Conservation (phyloP, 1,140 invertebrate species). For the Drosophila pallidifrons region DNA sequence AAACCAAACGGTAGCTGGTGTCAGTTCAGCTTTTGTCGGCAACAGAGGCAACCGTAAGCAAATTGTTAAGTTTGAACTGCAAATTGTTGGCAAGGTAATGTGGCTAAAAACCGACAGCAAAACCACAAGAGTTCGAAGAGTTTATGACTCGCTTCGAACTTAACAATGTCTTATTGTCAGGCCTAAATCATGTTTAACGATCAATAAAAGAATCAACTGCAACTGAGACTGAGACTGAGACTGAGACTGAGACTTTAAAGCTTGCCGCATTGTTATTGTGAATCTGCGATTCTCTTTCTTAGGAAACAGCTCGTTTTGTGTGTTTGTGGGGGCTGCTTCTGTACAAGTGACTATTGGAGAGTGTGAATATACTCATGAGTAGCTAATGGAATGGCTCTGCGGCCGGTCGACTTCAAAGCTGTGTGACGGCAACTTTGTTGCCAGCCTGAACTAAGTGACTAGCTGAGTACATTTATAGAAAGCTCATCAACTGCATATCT, state of each 20-base stretch:
- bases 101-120: conserved; percentile 39
- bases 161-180: conserved; percentile 82
- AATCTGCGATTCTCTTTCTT: conserved; percentile 55
- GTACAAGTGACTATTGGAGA: conserved; percentile 36
- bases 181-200: conserved; percentile 82
- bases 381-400: conserved; percentile 65
- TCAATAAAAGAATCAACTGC: conserved; percentile 66
- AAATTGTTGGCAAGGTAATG: conserved; percentile 48
- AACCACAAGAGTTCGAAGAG: conserved; percentile 58
- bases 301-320: conserved; percentile 58
- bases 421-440: conserved; percentile 60
- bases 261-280: conserved; percentile 20
- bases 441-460: background rate
- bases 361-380: conserved; percentile 42
- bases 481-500: conserved; percentile 40
- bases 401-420: conserved; percentile 71
- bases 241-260: conserved; percentile 15
- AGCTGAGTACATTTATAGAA: conserved; percentile 19
- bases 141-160: conserved; percentile 57
- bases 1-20: conserved; percentile 71
- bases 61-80: conserved; percentile 71
- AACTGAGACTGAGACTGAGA: conserved; percentile 16
- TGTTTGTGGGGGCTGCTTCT: conserved; percentile 50
- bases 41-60: conserved; percentile 51
- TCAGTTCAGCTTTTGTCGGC: conserved; percentile 40